Evolutionary conservation across 1,140 invertebrate species (phyloP).

Genomic region (Mactra quadrangularis): DNA sequence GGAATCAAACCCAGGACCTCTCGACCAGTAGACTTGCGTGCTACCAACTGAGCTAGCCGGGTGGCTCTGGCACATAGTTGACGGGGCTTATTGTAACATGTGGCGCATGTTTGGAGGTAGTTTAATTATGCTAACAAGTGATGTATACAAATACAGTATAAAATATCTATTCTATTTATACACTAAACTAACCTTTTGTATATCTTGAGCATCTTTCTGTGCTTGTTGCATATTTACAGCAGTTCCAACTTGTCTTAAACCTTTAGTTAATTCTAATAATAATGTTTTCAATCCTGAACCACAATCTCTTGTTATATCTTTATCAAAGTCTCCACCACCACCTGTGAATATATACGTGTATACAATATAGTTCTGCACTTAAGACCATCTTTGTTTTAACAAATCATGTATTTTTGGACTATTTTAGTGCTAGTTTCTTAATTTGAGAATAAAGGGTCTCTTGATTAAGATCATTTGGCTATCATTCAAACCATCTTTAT

Average conservation of each 20-base stretch:
- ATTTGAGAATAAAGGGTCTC: too few relatives aligned
- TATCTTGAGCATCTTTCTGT: constrained; percentile 37
- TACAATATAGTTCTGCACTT: not conserved
- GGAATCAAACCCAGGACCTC: too few relatives aligned
- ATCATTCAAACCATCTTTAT: too few relatives aligned
- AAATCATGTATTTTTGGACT: not conserved
- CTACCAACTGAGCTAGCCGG: too few relatives aligned
- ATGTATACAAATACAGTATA: too few relatives aligned
- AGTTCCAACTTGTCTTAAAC: constrained; percentile 14
- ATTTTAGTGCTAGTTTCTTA: not conserved
- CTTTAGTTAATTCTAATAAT: constrained; percentile 20
- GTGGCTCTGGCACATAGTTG: too few relatives aligned
- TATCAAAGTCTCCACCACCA: constrained; percentile 42
- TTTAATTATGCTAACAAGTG: too few relatives aligned
- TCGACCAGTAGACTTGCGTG: too few relatives aligned
- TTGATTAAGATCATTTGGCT: too few relatives aligned
- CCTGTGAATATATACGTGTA: not conserved
- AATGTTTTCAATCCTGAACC: constrained; percentile 12
- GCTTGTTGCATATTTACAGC: constrained; percentile 46
- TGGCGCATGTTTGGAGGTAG: too few relatives aligned
- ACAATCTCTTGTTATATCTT: constrained; percentile 53
- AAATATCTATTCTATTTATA: too few relatives aligned
- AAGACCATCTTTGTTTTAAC: not conserved
- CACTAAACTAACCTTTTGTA: constrained; percentile 46
- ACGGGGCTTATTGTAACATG: too few relatives aligned